Conservation (phyloP, 2,113 vertebrate genomes). For the Cettia cetti region DNA sequence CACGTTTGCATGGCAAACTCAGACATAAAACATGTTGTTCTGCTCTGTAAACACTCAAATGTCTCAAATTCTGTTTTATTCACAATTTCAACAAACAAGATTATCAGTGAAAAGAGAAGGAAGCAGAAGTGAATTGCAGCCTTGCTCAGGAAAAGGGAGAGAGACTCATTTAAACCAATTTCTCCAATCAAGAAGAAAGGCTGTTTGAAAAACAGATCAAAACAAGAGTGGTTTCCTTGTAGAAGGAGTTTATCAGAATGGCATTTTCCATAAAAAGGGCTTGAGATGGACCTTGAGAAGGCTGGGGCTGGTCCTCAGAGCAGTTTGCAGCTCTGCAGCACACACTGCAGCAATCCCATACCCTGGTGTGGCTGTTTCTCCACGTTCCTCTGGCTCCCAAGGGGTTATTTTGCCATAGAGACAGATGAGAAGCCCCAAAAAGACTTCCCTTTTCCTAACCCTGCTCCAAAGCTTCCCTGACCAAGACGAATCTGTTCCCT, state of each 20-base stretch:
- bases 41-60: neutral
- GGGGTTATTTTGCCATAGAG: neutral
- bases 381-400: neutral
- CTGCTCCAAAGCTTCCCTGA: neutral
- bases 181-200: conserved; percentile 18
- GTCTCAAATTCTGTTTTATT: neutral
- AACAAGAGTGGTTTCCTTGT: neutral
- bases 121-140: neutral
- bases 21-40: neutral
- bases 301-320: neutral
- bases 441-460: neutral
- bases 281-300: neutral
- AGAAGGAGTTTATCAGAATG: neutral
- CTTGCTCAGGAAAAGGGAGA: neutral
- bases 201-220: conserved; percentile 22
- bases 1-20: neutral
- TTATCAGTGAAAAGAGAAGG: neutral
- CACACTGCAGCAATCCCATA: accelerated
- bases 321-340: neutral
- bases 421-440: neutral
- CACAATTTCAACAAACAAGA: neutral
- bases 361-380: neutral
- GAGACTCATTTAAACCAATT: conserved; percentile 18
- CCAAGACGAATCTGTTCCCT: neutral
- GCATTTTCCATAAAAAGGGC: neutral